Conservation (phyloP, 2,797 vertebrate genomes). For the Emys orbicularis region DNA sequence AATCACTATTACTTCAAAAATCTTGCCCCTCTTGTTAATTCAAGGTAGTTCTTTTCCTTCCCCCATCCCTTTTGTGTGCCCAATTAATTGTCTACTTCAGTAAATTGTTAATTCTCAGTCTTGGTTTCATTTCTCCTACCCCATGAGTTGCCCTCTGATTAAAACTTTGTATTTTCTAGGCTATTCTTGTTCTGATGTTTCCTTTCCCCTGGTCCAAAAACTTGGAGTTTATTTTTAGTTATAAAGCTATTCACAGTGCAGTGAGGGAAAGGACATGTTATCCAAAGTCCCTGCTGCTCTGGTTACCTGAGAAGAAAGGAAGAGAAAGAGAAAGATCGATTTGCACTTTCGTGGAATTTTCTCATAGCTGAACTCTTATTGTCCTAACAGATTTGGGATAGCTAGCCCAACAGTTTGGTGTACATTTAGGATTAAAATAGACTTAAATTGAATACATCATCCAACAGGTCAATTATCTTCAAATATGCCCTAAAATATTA, state of each 20-base stretch:
- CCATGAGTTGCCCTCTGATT: background rate
- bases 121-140: background rate
- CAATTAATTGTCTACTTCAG: background rate
- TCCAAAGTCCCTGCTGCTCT: background rate
- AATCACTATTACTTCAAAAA: background rate
- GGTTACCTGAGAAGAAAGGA: background rate
- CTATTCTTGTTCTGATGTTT: background rate
- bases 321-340: background rate
- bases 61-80: background rate
- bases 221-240: background rate
- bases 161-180: background rate
- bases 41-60: background rate
- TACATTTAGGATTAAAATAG: background rate
- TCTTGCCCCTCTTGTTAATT: background rate
- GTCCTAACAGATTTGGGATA: background rate
- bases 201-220: background rate
- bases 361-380: background rate
- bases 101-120: background rate
- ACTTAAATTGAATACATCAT: background rate
- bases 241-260: background rate
- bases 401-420: background rate
- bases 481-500: background rate
- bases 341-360: background rate
- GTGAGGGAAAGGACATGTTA: background rate
- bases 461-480: background rate